phyloP scores from a whole-genome alignment of 2,797 vertebrate genomes.

The Mycteria americana region DNA sequence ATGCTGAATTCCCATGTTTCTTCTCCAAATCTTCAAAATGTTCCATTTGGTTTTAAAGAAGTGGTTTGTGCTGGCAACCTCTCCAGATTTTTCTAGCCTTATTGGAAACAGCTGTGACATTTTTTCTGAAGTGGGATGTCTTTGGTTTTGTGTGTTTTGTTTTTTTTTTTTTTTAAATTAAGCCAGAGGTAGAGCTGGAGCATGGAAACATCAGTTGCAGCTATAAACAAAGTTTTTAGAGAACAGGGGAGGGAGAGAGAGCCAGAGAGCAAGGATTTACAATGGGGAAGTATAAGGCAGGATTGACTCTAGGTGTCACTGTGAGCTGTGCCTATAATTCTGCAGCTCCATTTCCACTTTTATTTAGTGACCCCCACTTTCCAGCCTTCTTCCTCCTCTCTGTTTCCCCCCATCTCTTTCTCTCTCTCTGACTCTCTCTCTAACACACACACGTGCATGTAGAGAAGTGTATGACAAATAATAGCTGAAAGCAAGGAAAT shows the following conservation, averaged over 20 bases:
- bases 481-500: conserved; percentile 26
- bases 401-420: background rate
- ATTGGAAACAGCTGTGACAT: background rate
- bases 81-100: background rate
- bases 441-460: rapidly evolving
- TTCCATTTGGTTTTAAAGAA: background rate
- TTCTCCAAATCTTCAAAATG: background rate
- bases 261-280: background rate
- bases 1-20: background rate
- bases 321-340: conserved; percentile 52
- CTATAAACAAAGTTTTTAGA: background rate
- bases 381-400: background rate
- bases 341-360: background rate
- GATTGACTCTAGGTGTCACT: conserved; percentile 65
- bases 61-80: background rate
- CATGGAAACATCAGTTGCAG: rapidly evolving
- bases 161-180: background rate
- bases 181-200: background rate
- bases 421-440: background rate
- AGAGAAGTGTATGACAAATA: background rate
- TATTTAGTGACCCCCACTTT: conserved; percentile 10
- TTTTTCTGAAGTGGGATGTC: background rate
- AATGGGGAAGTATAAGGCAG: conserved; percentile 3
- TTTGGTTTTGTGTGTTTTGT: background rate
- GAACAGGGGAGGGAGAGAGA: background rate